These are phyloP conservation scores for Theodoxus fluviatilis DNA, from an alignment of 2,888 invertebrate species.

Conservation along the genomic window DNA sequence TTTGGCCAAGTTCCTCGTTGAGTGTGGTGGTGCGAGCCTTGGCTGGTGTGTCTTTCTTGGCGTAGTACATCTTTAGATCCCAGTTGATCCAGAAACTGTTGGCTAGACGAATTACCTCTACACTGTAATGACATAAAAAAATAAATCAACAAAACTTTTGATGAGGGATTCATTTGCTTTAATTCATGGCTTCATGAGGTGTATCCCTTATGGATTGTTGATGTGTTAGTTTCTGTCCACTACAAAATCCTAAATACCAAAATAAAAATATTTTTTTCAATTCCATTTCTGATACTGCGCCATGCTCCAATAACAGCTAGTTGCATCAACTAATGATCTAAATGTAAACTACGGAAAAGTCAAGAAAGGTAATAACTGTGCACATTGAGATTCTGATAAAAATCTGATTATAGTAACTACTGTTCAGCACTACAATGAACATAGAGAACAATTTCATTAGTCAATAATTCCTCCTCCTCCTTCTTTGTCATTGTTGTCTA, in stretches of 20 bases:
- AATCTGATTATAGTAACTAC: too few relatives aligned
- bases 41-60: constrained; percentile 86
- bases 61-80: constrained; percentile 98
- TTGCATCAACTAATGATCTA: too few relatives aligned
- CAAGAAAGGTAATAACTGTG: too few relatives aligned
- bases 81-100: constrained; percentile 99
- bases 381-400: too few relatives aligned
- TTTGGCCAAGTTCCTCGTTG: constrained; percentile 98
- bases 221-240: not conserved
- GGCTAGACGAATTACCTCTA: constrained; percentile 92
- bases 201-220: not conserved
- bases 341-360: too few relatives aligned
- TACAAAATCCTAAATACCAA: not conserved
- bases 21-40: constrained; percentile 96
- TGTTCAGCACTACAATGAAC: too few relatives aligned
- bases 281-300: too few relatives aligned
- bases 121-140: constrained; percentile 64
- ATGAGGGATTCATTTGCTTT: not conserved
- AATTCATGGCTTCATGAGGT: not conserved
- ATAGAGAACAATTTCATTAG: too few relatives aligned
- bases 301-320: too few relatives aligned
- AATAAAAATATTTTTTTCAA: too few relatives aligned
- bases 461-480: too few relatives aligned
- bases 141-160: not conserved
- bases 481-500: too few relatives aligned